phyloP scores from a whole-genome alignment of 2,797 vertebrate genomes.

The Paedocypris micromegethes region DNA sequence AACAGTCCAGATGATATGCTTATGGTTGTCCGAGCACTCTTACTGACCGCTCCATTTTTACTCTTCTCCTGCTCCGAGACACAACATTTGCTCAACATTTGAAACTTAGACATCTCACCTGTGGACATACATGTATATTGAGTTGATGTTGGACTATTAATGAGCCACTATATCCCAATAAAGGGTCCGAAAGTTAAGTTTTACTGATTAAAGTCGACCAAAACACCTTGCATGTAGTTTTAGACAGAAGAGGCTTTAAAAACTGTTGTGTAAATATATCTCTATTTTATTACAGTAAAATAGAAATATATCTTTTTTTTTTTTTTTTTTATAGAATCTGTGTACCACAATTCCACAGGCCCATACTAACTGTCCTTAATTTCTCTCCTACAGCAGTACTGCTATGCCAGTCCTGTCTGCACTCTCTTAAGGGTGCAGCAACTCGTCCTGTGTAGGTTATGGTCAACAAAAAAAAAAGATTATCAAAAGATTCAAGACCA shows the following conservation, averaged over 20 bases:
- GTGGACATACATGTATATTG: not conserved
- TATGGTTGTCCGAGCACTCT: not conserved
- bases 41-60: constrained; percentile 2
- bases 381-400: constrained; percentile 99
- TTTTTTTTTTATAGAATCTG: constrained; percentile 65
- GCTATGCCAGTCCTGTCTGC: constrained; percentile 99
- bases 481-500: constrained; percentile 42
- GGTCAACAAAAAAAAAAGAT: constrained; percentile 88
- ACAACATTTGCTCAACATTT: not conserved
- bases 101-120: constrained; percentile 5
- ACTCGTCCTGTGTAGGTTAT: constrained; percentile 99
- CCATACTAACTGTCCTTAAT: constrained; percentile 99
- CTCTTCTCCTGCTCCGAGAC: not conserved
- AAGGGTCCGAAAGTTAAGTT: too few species aligned
- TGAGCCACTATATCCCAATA: too few species aligned
- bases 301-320: constrained; percentile 72
- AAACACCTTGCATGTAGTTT: constrained; percentile 70
- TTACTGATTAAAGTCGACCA: not conserved
- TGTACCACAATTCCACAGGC: constrained; percentile 98
- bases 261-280: constrained; percentile 79
- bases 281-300: constrained; percentile 75
- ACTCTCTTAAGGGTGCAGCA: constrained; percentile 99
- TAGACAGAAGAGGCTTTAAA: constrained; percentile 73
- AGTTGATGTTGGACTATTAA: too few species aligned
- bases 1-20: constrained; percentile 14